Evolutionary conservation across 2,113 vertebrate species (phyloP).

Genomic region (Xyrauchen texanus): DNA sequence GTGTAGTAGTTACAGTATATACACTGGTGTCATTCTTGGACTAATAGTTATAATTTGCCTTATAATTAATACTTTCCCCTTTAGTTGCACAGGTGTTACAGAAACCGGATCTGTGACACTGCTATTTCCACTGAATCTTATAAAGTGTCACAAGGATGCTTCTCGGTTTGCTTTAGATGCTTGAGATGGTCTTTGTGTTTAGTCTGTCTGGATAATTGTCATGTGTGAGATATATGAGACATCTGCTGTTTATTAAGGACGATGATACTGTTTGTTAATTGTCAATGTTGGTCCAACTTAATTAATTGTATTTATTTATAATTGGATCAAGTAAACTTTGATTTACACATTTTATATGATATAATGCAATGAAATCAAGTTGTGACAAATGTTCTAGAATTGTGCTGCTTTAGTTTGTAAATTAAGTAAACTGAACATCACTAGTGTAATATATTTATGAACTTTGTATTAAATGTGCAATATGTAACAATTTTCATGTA

Average conservation of each 20-base stretch:
- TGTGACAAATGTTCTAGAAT: too few species aligned
- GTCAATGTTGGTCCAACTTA: too few species aligned
- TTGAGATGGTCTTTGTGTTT: neutral
- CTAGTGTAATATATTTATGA: too few species aligned
- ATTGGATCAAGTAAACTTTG: too few species aligned
- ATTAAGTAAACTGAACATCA: too few species aligned
- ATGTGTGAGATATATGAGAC: neutral
- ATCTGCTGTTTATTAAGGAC: neutral
- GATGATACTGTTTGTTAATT: neutral
- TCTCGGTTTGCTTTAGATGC: too few species aligned
- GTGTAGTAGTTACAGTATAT: neutral
- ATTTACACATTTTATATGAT: too few species aligned
- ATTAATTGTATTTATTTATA: too few species aligned
- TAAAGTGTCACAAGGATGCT: neutral
- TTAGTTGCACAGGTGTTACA: neutral
- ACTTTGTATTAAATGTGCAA: too few species aligned
- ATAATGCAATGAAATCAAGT: too few species aligned
- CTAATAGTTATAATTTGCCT: neutral
- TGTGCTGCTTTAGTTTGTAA: too few species aligned
- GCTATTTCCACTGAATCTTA: neutral
- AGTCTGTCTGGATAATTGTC: neutral
- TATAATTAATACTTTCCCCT: neutral
- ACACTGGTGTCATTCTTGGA: neutral
- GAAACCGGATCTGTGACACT: neutral
- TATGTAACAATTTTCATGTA: too few species aligned